A percentile compares a stretch with the other conserved stretches of the same genome.
These are phyloP conservation scores for Patagioenas fasciata DNA, from an alignment of 2,113 vertebrate species.

Conservation along the genomic window DNA sequence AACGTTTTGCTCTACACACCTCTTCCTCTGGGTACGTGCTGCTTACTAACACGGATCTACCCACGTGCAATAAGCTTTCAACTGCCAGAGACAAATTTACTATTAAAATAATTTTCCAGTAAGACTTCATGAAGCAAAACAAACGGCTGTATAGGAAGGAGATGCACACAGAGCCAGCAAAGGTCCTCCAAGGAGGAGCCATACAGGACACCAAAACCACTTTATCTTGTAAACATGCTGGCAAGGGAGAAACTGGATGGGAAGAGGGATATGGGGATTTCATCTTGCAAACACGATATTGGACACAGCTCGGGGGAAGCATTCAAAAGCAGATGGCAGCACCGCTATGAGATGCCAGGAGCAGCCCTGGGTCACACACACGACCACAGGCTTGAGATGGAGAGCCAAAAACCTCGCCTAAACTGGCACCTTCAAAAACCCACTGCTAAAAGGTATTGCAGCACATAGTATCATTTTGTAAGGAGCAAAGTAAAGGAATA, in stretches of 20 bases:
- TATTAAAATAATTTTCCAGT: not conserved
- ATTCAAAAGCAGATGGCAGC: conserved; percentile 13
- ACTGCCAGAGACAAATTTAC: not conserved
- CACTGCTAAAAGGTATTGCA: not conserved
- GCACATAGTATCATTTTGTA: not conserved
- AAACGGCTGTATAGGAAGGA: not conserved
- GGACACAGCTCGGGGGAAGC: not conserved
- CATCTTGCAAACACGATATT: not conserved
- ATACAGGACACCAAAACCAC: fast-evolving
- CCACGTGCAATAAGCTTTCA: not conserved
- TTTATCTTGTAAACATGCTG: not conserved
- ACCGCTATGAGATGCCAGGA: fast-evolving
- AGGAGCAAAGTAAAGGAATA: not conserved
- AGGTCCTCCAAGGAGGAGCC: not conserved
- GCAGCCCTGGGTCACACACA: not conserved
- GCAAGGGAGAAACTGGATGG: not conserved
- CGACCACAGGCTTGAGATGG: fast-evolving
- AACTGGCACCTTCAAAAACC: not conserved
- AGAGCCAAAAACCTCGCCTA: not conserved
- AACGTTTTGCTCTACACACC: fast-evolving
- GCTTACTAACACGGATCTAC: not conserved
- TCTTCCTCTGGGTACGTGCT: not conserved
- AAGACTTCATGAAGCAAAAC: not conserved
- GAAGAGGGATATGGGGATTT: not conserved
- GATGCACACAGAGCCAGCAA: not conserved